Base-by-base conservation (phyloP, 2,888 invertebrate genomes). In the Pandemis cinnamomeana region DNA sequence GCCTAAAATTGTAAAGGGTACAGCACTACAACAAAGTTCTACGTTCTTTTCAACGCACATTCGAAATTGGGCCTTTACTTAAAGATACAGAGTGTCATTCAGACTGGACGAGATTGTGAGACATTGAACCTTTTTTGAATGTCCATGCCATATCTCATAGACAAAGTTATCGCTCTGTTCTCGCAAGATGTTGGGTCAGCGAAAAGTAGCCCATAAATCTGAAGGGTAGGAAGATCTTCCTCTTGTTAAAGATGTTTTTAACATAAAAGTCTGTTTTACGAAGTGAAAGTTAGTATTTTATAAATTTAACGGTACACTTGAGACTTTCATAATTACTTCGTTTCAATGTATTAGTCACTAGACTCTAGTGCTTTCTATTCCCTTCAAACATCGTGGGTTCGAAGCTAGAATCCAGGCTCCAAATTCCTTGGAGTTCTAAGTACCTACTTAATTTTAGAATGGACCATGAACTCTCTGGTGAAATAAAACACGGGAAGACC, bases 181-280 rank as follows among this genome's bases (percentile, higher is more conserved):
- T 44, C 46, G 36, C 46, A 60, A 51, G 60, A 71, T 67, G 71
- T 48, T 61, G 15, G 70, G 60, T 71, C 71, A 48, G 71, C 71
- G n/a, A 64, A 66, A 64, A 64, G 58, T 58, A 46, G 36, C 55
- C 64, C 36, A 58, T 71, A 66, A 71, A 71, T 71, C 64, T 71
- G 13, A 36, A 36, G 27, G 27, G 27, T 36, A 36, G 27, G 27
- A 36, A 36, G 27, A 36, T 36, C 3, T 36, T 36, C 60, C 55
- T 7, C 55, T 55, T 64, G 15, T 53, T 11, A 53, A 53, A 15
- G 53, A 13, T 5, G 15, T 5, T 51, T 51, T 51, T 10, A 51
- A 51, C 51, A 5, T 6, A 6, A 15, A 53, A 15, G 2, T 15
- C 13, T 53, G 53, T 53, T 53, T 53, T 53, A 15, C 15, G 51